Percentiles rank a stretch among this genome's conserved stretches.
These are phyloP conservation scores for Tragelaphus strepsiceros DNA, from an alignment of 2,113 vertebrate genomes.

Conservation along the genomic window DNA sequence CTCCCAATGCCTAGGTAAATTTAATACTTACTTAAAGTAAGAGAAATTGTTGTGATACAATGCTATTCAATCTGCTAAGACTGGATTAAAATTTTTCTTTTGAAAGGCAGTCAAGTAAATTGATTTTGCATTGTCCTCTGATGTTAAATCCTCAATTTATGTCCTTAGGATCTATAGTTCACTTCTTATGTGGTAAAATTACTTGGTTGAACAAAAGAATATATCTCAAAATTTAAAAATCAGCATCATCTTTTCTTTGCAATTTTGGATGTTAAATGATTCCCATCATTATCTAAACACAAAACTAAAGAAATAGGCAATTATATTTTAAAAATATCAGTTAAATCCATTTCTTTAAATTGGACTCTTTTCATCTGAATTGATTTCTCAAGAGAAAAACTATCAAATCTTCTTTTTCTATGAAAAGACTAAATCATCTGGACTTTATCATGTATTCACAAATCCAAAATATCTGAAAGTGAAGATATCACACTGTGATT, in stretches of 20 bases:
- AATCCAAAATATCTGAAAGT: background rate
- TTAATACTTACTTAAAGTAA: background rate
- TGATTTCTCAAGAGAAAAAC: background rate
- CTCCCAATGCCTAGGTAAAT: background rate
- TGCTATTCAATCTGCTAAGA: background rate
- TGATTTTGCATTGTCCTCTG: background rate
- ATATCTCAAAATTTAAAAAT: background rate
- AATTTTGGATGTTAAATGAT: background rate
- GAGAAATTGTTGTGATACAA: background rate
- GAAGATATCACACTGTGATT: background rate
- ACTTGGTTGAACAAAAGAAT: background rate
- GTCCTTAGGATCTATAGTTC: background rate
- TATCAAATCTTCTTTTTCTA: background rate
- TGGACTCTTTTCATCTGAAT: background rate
- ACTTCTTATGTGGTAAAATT: background rate
- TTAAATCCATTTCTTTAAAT: background rate
- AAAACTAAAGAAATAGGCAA: background rate
- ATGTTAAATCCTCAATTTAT: background rate
- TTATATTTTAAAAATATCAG: background rate
- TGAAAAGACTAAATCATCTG: background rate
- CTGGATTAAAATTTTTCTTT: background rate
- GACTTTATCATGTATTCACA: background rate
- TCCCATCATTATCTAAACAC: background rate
- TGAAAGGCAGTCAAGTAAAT: background rate
- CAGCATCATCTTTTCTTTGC: background rate